A percentile compares a stretch with the other conserved stretches of the same genome.
These are phyloP conservation scores for Sphecodes monilicornis DNA, from an alignment of 2,888 invertebrate genomes.

Conservation along the genomic window DNA sequence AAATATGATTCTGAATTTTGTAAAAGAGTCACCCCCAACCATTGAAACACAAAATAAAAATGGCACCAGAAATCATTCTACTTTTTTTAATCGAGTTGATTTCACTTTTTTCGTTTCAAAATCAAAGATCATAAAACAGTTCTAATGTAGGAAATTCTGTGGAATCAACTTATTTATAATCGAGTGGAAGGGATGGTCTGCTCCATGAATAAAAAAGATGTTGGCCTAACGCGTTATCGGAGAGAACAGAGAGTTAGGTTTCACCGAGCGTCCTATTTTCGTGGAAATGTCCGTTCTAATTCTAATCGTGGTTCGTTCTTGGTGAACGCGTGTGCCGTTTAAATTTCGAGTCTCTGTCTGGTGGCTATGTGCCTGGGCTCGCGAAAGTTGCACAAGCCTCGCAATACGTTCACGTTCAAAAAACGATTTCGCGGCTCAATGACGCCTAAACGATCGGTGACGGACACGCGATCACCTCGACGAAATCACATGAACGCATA, in stretches of 20 bases:
- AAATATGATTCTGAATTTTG: too few relatives aligned
- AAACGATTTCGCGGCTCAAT: constrained; percentile 13
- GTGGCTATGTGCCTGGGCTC: constrained; percentile 15
- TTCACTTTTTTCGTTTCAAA: too few relatives aligned
- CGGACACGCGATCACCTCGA: not conserved
- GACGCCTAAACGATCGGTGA: not conserved
- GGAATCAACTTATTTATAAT: not conserved
- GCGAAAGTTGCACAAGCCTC: constrained; percentile 31
- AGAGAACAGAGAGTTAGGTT: constrained; percentile 29
- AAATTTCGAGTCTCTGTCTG: not conserved
- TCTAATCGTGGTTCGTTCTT: constrained; percentile 35
- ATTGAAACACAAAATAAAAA: too few relatives aligned
- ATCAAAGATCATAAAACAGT: not conserved
- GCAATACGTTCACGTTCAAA: constrained; percentile 3
- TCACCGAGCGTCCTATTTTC: constrained; percentile 42
- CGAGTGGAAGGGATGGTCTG: not conserved
- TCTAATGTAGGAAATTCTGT: not conserved
- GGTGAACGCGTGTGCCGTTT: constrained; percentile 12
- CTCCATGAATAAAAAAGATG: constrained; percentile 5
- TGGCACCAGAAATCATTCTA: not conserved
- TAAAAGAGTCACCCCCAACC: too few relatives aligned
- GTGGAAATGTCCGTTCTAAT: constrained; percentile 48
- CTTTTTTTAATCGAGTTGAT: not conserved
- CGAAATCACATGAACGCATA: not conserved
- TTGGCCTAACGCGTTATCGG: constrained; percentile 6